Evolutionary conservation across 2,888 invertebrate species (phyloP).

Genomic region (Blomia tropicalis): DNA sequence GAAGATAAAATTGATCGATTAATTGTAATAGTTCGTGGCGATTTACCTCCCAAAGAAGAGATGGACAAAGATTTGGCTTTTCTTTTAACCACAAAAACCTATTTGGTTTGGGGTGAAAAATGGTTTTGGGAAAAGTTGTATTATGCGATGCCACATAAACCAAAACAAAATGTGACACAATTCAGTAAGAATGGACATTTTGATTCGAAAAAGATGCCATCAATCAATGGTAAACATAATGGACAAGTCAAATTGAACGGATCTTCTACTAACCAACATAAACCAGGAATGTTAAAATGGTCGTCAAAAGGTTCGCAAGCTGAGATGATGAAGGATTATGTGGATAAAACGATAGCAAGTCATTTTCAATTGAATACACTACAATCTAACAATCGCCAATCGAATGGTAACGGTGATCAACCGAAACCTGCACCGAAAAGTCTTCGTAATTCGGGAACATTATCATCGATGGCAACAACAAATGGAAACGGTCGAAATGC

Average conservation of each 20-base stretch:
- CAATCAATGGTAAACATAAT: conserved; percentile 1
- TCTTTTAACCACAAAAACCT: conserved; percentile 31
- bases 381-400: background rate
- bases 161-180: background rate
- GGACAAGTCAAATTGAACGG: background rate
- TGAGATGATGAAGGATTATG: conserved; percentile 25
- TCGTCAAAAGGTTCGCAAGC: conserved; percentile 1
- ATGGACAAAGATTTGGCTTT: conserved; percentile 31
- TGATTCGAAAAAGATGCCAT: background rate
- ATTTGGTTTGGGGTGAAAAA: conserved; percentile 31
- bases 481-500: background rate
- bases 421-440: conserved; percentile 19
- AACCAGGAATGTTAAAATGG: background rate
- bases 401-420: background rate
- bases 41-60: conserved; percentile 31
- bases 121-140: conserved; percentile 32
- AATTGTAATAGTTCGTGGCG: conserved; percentile 31
- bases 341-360: conserved; percentile 26
- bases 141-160: conserved; percentile 31
- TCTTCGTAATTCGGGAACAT: conserved; percentile 21
- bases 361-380: conserved; percentile 24
- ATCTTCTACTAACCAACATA: background rate
- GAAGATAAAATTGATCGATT: conserved; percentile 32
- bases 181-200: background rate
- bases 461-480: background rate